phyloP scores from a whole-genome alignment of 2,888 invertebrate species.

The Cataglyphis livida region DNA sequence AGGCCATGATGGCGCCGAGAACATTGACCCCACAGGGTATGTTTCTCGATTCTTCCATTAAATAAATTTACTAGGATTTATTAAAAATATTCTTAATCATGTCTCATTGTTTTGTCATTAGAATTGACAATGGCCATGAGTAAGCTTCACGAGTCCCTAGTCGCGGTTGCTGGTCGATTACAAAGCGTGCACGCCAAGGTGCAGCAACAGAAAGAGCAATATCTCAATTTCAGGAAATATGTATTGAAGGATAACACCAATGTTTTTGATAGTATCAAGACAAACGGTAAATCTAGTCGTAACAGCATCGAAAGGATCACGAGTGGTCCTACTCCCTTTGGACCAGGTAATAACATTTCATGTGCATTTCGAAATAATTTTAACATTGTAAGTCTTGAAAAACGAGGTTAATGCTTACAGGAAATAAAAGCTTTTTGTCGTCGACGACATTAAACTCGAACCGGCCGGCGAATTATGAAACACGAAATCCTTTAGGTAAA shows the following conservation, averaged over 20 bases:
- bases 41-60: neutral
- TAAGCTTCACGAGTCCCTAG: conserved; percentile 94
- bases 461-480: conserved; percentile 80
- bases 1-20: conserved; percentile 89
- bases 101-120: conserved; percentile 82
- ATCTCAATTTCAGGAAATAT: conserved; percentile 92
- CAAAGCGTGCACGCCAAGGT: conserved; percentile 93
- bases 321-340: conserved; percentile 89
- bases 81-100: neutral
- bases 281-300: conserved; percentile 77
- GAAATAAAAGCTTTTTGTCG: conserved; percentile 82
- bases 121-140: conserved; percentile 93
- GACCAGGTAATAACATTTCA: conserved; percentile 79
- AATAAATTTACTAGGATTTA: neutral
- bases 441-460: conserved; percentile 78
- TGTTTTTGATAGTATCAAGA: conserved; percentile 89
- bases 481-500: conserved; percentile 83
- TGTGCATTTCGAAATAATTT: neutral
- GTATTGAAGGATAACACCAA: conserved; percentile 92
- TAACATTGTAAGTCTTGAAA: conserved; percentile 25
- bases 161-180: conserved; percentile 94
- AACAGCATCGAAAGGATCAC: conserved; percentile 85
- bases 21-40: conserved; percentile 89
- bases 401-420: conserved; percentile 70
- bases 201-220: conserved; percentile 94